A percentile compares a stretch with the other conserved stretches of the same genome.
Conservation (phyloP, 2,797 vertebrate species). For the Aldrovandia affinis region DNA sequence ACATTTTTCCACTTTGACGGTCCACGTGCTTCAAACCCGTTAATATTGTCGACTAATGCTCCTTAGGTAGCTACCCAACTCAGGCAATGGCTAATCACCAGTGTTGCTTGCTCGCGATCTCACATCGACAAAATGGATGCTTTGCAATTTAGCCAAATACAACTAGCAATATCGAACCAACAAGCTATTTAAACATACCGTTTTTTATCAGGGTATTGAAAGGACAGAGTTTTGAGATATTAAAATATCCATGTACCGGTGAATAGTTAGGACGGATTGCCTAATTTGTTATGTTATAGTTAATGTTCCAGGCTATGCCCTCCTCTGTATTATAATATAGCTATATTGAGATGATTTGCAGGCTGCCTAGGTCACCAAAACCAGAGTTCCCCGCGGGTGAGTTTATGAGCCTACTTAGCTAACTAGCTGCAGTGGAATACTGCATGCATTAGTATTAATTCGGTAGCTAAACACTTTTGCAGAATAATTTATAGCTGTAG, state of each 20-base stretch:
- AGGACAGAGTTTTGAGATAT: background rate
- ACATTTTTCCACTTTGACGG: background rate
- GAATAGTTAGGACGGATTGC: constrained; percentile 2
- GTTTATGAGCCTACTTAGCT: background rate
- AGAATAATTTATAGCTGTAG: background rate
- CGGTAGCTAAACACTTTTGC: background rate
- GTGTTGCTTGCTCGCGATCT: background rate
- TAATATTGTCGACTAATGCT: background rate
- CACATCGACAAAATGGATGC: constrained; percentile 42
- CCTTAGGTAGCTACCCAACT: background rate
- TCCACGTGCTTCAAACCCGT: too few relatives aligned
- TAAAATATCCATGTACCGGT: background rate
- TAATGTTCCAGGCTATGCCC: background rate
- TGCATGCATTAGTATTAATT: background rate
- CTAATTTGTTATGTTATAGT: background rate
- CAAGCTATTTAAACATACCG: constrained; percentile 16
- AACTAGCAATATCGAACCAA: background rate
- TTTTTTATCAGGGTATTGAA: background rate
- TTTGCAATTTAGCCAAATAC: constrained; percentile 28
- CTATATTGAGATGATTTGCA: background rate
- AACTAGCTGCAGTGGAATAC: background rate
- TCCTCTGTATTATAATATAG: background rate
- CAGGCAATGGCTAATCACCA: background rate
- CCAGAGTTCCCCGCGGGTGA: background rate
- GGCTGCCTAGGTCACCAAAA: background rate